Base-by-base conservation (phyloP, 2,797 vertebrate species). In the Notoglanidium macrostoma region DNA sequence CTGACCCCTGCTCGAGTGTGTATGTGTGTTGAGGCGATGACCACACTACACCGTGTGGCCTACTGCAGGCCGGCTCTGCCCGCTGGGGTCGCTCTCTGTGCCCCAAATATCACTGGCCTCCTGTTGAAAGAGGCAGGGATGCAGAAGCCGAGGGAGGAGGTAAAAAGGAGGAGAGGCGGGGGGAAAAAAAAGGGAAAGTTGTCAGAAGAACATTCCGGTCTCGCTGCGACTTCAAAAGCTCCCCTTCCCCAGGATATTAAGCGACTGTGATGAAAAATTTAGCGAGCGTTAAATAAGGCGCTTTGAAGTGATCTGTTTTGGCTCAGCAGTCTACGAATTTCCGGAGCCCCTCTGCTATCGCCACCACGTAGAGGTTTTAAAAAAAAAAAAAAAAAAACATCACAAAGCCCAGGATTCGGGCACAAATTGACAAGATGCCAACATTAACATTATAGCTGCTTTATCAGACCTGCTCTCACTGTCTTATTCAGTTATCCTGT, bases 271-370 rank as follows among this genome's bases (percentile, higher is more conserved):
- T 96, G 96, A 96, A 96, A 96, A 96, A 96, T 96, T 96, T 96
- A 96, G 95, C 93, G 93, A 95, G 96, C 95, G 94, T 96, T 96
- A 96, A 96, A 96, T 96, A 96, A 96, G 96, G 95, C 88, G 94
- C 96, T 96, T 96, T 96, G 96, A 96, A 96, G 96, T 96, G 94
- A 96, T 96, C 95, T 96, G 95, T 96, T 96, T 95, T 95, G 94
- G 95, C 95, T 96, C 95, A 91, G 95, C 95, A 94, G 95, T 94
- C 95, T 95, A 94, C 87, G 94, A 94, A 94, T 96, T 96, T 96
- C 96, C 94, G 93, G 95, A 93, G 94, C 95, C 93, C 92, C 93
- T 94, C 90, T 95, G 95, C 93, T 93, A 90, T 93, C 92, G 91
- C 92, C 92, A 91, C 91, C 88, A 91, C 85, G 88, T 88, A 89